These are phyloP conservation scores for Drosophila multiciliata DNA, from an alignment of 2,888 invertebrate species.

Conservation along the genomic window DNA sequence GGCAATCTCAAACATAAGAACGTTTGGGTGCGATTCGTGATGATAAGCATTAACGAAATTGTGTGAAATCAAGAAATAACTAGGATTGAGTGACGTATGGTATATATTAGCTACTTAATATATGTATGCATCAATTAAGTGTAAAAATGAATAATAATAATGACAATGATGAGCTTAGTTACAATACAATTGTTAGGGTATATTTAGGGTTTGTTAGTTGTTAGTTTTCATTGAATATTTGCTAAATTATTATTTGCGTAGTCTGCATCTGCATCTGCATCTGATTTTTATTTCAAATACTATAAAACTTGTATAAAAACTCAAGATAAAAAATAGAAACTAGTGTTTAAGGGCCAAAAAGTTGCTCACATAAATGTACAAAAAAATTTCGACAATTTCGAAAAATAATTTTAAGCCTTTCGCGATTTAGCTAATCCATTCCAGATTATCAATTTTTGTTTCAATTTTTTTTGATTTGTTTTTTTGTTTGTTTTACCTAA, in stretches of 20 bases:
- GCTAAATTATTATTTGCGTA: conserved; percentile 39
- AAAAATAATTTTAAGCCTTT: conserved; percentile 74
- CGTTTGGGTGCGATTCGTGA: conserved; percentile 34
- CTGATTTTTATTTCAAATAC: conserved; percentile 12
- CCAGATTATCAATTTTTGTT: conserved; percentile 59
- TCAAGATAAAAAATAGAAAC: conserved; percentile 38
- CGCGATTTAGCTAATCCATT: conserved; percentile 55
- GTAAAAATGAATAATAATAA: conserved; percentile 55
- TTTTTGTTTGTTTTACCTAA: conserved; percentile 57
- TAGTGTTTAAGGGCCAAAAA: conserved; percentile 52
- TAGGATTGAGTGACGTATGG: conserved; percentile 37
- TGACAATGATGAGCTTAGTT: conserved; percentile 38
- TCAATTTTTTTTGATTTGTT: conserved; percentile 40
- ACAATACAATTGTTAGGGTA: conserved; percentile 37
- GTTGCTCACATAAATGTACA: conserved; percentile 50
- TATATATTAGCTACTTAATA: conserved; percentile 73
- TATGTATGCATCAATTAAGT: conserved; percentile 32
- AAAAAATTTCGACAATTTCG: conserved; percentile 60
- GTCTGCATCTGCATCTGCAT: conserved; percentile 24
- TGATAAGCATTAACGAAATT: conserved; percentile 23
- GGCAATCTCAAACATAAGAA: conserved; percentile 75
- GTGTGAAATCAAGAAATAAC: conserved; percentile 38
- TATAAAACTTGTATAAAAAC: conserved; percentile 56
- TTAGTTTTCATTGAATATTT: conserved; percentile 27
- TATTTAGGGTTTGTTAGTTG: conserved; percentile 17